phyloP scores from a whole-genome alignment of 2,888 invertebrate species.

The Eurytoma adleriae region DNA sequence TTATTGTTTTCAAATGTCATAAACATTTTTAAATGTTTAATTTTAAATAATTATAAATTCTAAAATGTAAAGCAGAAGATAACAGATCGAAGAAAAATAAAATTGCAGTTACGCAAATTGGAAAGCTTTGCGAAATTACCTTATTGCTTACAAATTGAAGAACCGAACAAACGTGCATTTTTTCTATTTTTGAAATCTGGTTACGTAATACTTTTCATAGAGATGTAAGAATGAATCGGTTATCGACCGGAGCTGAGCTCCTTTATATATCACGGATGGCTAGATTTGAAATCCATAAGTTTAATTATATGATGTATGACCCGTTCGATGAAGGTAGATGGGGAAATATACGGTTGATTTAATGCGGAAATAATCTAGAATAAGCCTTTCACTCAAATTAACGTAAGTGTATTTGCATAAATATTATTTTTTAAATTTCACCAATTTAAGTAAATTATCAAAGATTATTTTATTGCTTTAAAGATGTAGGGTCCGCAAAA shows the following conservation, averaged over 20 bases:
- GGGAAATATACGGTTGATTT: background rate
- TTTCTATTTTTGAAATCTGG: background rate
- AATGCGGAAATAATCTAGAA: background rate
- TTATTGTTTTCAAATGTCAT: too few species aligned
- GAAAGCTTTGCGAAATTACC: conserved; percentile 6
- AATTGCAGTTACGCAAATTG: conserved; percentile 24
- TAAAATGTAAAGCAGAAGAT: background rate
- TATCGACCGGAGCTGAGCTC: background rate
- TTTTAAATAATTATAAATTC: too few species aligned
- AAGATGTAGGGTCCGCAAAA: too few species aligned
- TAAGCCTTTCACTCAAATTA: too few species aligned
- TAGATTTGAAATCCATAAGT: conserved; percentile 17
- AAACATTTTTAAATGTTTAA: too few species aligned
- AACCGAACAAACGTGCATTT: conserved; percentile 18
- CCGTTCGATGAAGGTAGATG: background rate
- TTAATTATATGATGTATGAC: conserved; percentile 21
- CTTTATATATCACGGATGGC: background rate
- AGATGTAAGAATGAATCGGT: conserved; percentile 1
- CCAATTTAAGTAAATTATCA: too few species aligned
- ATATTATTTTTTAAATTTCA: too few species aligned
- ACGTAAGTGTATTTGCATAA: too few species aligned
- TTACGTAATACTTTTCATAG: conserved; percentile 23
- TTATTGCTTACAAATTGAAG: conserved; percentile 5
- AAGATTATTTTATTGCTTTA: too few species aligned
- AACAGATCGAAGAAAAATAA: background rate